Percentiles rank a stretch among this genome's conserved stretches.
Evolutionary conservation across 1,140 invertebrate species (phyloP).

Genomic region (Neotoxoptera formosana): DNA sequence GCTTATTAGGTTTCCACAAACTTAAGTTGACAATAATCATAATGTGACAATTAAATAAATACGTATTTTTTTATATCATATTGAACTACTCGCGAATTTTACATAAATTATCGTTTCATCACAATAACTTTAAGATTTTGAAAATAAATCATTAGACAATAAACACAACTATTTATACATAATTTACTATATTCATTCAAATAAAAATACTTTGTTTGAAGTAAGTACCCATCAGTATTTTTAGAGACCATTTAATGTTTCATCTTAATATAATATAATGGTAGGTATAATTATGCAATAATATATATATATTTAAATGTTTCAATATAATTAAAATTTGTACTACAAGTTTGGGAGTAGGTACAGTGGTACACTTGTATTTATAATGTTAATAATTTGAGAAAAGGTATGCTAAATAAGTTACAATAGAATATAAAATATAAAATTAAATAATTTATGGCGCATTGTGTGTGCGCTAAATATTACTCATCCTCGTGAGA

Average conservation of each 20-base stretch:
- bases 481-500: too few species aligned
- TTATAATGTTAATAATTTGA: too few species aligned
- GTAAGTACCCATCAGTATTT: not conserved
- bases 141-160: not conserved
- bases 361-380: too few species aligned
- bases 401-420: too few species aligned
- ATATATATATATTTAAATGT: too few species aligned
- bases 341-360: too few species aligned
- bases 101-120: not conserved
- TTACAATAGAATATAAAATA: too few species aligned
- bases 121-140: too few species aligned
- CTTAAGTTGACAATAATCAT: not conserved
- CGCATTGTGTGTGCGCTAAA: too few species aligned
- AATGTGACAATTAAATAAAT: not conserved
- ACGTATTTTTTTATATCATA: not conserved
- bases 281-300: too few species aligned
- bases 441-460: too few species aligned
- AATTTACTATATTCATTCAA: not conserved
- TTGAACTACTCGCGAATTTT: not conserved
- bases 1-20: not conserved
- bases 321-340: too few species aligned
- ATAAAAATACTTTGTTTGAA: not conserved
- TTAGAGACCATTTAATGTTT: not conserved
- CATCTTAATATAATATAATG: not conserved
- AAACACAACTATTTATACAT: not conserved